Base-by-base conservation (phyloP, 2,113 vertebrate species). In the Chrysochloris asiatica region DNA sequence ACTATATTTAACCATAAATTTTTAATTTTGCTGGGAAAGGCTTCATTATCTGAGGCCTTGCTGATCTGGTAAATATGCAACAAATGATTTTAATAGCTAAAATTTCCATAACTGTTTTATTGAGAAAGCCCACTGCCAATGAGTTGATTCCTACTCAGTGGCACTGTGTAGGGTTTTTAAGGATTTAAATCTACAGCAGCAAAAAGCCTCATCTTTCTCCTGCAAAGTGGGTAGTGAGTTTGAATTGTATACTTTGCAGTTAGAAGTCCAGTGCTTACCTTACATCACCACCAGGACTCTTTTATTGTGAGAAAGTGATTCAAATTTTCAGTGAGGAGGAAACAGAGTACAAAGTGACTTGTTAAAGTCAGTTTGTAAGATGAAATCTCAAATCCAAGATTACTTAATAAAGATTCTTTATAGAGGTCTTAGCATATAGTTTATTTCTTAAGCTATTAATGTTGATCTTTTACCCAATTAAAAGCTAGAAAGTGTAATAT, bases 51-150 rank as follows among this genome's bases (percentile, higher is more conserved):
- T 80, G 77, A 61, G 22, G 12, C 72, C 72, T 30, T 4, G n/a
- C 28, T 92, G 26, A 17, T 67, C 67, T 84, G 8, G 22, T 80
- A 14, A 83, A 33, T 54, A 80, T 12, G 2, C 12, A 14, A 11
- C 47, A 80, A 45, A 52, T 67, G 12, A 81, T 83, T 92, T 90
- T 52, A 93, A 61, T 83, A 79, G 30, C 26, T 63, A 61, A 82
- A 28, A 50, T 4, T 36, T 80, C 48, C 75, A 10, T 61, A 80
- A 59, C 45, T 67, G 24, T 0, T 69, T 80, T 26, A 72, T 36
- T 56, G 24, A 10, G 48, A 54, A n/a, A n/a, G n/a, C n/a, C n/a
- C n/a, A n/a, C n/a, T n/a, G n/a, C n/a, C n/a, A n/a, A n/a, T n/a
- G n/a, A n/a, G n/a, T n/a, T n/a, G n/a, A n/a, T n/a, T n/a, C n/a